Conservation (phyloP, 2,113 vertebrate species). For the Urocynchramus pylzowi region DNA sequence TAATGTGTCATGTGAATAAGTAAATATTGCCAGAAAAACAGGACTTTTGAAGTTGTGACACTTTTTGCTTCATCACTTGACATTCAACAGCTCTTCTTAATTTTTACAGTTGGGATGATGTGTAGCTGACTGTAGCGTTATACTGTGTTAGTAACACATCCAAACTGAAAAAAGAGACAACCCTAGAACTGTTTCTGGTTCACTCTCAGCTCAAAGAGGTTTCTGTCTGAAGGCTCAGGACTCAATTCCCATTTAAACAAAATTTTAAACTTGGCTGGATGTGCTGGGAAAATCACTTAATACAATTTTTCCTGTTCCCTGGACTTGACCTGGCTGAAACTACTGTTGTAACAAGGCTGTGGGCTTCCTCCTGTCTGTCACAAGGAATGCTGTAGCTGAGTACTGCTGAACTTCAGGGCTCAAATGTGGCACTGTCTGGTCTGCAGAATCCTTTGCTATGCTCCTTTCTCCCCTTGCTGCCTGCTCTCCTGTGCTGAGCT, state of each 20-base stretch:
- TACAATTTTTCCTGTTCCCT: neutral
- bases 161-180: constrained; percentile 63
- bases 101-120: constrained; percentile 69
- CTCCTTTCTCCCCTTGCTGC: neutral
- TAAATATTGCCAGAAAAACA: constrained; percentile 67
- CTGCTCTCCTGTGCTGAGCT: neutral
- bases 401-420: neutral
- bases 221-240: constrained; percentile 27
- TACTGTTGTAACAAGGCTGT: neutral
- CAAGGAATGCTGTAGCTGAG: neutral
- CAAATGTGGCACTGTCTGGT: neutral
- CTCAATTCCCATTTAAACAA: constrained; percentile 4
- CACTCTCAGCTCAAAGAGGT: constrained; percentile 17
- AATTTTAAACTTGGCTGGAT: neutral
- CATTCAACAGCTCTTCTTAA: constrained; percentile 68
- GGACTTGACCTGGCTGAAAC: neutral
- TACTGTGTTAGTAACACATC: constrained; percentile 65
- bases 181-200: constrained; percentile 42
- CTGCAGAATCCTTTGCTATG: neutral
- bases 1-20: constrained; percentile 65
- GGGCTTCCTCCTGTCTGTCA: neutral
- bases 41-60: constrained; percentile 64
- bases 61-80: constrained; percentile 60
- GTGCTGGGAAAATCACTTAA: neutral
- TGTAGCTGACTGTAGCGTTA: constrained; percentile 65